Conservation (phyloP, 2,797 vertebrate genomes). For the Cheirogaleus major region DNA sequence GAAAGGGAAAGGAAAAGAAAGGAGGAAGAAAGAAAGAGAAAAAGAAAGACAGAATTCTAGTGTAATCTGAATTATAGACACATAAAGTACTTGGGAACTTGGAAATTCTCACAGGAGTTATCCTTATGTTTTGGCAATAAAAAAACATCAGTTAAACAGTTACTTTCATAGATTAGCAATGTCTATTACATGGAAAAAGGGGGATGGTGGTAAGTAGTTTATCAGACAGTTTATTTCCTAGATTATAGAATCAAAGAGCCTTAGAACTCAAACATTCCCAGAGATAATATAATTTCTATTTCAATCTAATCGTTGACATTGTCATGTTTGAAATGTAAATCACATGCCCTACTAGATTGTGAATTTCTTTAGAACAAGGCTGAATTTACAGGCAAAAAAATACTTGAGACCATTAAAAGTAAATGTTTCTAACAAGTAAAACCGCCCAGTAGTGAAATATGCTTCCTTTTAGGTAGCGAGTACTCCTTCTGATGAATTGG, state of each 20-base stretch:
- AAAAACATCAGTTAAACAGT: conserved; percentile 19
- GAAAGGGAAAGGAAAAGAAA: too few species aligned
- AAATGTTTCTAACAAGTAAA: not conserved
- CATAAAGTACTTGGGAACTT: not conserved
- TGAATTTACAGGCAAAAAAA: not conserved
- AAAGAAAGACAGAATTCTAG: not conserved
- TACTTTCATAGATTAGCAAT: not conserved
- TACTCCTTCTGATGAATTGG: not conserved
- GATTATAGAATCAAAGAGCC: not conserved
- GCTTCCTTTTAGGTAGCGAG: not conserved
- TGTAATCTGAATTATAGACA: conserved; percentile 16
- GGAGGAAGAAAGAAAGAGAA: too few species aligned
- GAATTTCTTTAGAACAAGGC: not conserved
- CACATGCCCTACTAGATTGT: not conserved
- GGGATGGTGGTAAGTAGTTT: not conserved
- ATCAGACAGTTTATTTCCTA: not conserved
- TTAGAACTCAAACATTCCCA: not conserved
- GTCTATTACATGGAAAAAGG: not conserved
- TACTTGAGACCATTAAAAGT: not conserved
- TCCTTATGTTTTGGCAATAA: conserved; percentile 24
- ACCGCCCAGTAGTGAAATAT: not conserved
- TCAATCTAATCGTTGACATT: not conserved
- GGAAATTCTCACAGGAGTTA: conserved; percentile 11
- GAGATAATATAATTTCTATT: not conserved
- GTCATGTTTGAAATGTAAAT: not conserved